phyloP scores from a whole-genome alignment of 2,888 invertebrate genomes.

The Acrobasis suavella region DNA sequence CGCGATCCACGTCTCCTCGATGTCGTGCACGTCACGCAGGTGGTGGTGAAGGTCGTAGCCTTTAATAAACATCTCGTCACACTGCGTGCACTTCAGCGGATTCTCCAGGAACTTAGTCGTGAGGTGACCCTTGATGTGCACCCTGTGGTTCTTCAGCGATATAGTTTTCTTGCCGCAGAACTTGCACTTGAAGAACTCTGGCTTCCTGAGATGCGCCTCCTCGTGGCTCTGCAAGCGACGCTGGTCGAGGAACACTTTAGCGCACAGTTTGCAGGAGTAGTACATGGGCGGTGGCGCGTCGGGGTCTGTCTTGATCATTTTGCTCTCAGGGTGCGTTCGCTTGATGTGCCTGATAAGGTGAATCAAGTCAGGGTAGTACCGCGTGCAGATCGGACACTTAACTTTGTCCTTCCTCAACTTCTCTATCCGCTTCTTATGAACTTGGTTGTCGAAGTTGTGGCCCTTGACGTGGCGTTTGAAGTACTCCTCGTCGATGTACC shows the following conservation, averaged over 20 bases:
- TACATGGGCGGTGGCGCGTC: conserved; percentile 68
- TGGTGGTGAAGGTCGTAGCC: conserved; percentile 74
- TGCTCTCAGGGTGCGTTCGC: conserved; percentile 73
- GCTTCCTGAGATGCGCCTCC: conserved; percentile 68
- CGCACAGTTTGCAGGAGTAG: conserved; percentile 72
- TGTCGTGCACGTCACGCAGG: conserved; percentile 63
- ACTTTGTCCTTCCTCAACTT: conserved; percentile 69
- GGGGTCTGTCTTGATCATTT: conserved; percentile 77
- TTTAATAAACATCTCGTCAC: conserved; percentile 64
- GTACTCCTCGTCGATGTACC: conserved; percentile 77
- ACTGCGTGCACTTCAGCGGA: conserved; percentile 68
- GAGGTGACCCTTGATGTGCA: conserved; percentile 71
- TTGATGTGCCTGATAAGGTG: conserved; percentile 73
- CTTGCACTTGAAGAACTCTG: conserved; percentile 72
- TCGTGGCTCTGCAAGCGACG: conserved; percentile 63
- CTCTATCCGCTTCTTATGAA: conserved; percentile 66
- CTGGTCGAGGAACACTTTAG: conserved; percentile 69
- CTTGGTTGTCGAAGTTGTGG: conserved; percentile 75
- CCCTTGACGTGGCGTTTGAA: conserved; percentile 75
- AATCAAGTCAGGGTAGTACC: conserved; percentile 67
- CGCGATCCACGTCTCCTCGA: conserved; percentile 73
- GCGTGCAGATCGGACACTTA: conserved; percentile 72
- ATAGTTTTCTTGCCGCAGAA: conserved; percentile 73
- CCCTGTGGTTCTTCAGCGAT: conserved; percentile 64
- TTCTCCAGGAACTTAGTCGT: conserved; percentile 65